Evolutionary conservation across 2,797 vertebrate genomes (phyloP), one percentile per base, ranked within the genome.

Genomic region (Cynodonichthys magdalenae): DNA sequence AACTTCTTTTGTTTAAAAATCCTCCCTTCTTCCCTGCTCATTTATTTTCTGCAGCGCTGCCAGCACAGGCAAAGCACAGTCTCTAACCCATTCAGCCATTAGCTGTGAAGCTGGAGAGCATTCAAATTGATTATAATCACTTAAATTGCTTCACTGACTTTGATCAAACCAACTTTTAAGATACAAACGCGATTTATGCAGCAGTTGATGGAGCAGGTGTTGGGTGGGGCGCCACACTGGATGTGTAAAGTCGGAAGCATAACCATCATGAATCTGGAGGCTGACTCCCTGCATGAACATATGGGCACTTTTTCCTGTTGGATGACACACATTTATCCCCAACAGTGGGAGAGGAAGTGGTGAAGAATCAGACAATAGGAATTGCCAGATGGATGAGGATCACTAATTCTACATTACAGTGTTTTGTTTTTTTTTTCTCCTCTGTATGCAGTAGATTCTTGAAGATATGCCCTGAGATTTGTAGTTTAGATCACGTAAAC

Each of bases 51-150:
- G 53, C 65, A 74, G 68, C 62, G 58, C 50, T 9, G 36, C 48
- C 53, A 59, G 58, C 56, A 49, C 51, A 53, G 34, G 65, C 31
- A 3, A n/a, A 74, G 57, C 53, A 49, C 36, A 18, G 56, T 74
- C 66, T 84, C 67, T 69, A 83, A 90, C 84, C 76, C 78, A 55
- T 88, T 84, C 79, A 75, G 62, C 85, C 69, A 84, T 88, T 81
- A 84, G 77, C 74, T 82, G 70, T 74, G 79, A 87, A 85, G 79
- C 76, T 82, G 80, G 74, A 82, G 74, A 75, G 87, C 80, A 77
- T 88, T 86, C 82, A 79, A 87, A 88, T 68, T 67, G 77, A 91
- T 90, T 84, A 73, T 69, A 90, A 91, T 91, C 84, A 79, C 82
- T 78, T 81, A 72, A 79, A 90, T 86, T 84, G 86, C 84, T 75